Evolutionary conservation across 2,113 vertebrate genomes (phyloP).

Genomic region (Pitta sordida): DNA sequence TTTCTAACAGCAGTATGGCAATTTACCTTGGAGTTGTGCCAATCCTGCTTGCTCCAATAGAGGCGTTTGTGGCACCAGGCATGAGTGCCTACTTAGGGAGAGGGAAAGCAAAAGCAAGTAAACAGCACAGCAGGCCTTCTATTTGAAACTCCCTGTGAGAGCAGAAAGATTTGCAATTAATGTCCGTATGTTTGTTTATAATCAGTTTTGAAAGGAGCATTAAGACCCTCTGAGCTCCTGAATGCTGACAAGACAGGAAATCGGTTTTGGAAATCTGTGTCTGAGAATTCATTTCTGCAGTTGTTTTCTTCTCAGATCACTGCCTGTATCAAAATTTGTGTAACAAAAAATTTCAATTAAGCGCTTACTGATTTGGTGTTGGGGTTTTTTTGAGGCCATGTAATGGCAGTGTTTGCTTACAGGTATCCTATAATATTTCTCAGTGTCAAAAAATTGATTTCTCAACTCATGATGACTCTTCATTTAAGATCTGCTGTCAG

Average conservation of each 20-base stretch:
- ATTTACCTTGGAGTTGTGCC: background rate
- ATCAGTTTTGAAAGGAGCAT: constrained; percentile 24
- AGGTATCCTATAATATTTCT: background rate
- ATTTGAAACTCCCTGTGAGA: background rate
- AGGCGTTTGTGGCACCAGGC: background rate
- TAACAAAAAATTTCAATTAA: background rate
- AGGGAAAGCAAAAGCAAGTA: constrained; percentile 5
- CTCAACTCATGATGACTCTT: background rate
- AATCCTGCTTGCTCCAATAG: background rate
- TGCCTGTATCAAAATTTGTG: background rate
- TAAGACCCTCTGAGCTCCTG: constrained; percentile 12
- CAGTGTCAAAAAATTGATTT: background rate
- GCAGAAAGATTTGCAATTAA: constrained; percentile 37
- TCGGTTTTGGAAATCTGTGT: background rate
- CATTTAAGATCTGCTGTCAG: background rate
- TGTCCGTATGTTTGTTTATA: constrained; percentile 23
- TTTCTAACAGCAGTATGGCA: background rate
- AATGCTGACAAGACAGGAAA: background rate
- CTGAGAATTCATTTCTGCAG: background rate
- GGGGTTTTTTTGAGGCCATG: background rate
- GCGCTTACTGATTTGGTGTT: background rate
- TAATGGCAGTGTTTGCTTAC: background rate
- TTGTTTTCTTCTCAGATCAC: background rate
- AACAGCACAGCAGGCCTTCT: background rate
- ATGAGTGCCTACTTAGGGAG: background rate